These are phyloP conservation scores for Misgurnus mizolepis DNA, from an alignment of 2,113 vertebrate genomes.

Conservation along the genomic window DNA sequence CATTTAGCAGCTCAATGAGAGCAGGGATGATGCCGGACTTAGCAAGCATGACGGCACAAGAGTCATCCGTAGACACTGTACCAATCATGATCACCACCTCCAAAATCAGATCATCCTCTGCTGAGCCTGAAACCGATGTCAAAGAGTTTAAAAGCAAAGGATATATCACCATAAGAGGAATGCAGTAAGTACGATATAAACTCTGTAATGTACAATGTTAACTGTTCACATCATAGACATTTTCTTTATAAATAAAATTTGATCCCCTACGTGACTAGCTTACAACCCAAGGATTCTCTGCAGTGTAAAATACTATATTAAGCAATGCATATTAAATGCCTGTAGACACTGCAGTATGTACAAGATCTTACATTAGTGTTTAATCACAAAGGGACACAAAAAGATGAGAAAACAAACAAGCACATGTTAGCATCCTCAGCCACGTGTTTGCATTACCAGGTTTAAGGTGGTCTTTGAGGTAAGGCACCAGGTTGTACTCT, in stretches of 20 bases:
- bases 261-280: no score
- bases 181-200: no score
- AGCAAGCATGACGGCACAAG: conserved; percentile 92
- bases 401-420: background rate
- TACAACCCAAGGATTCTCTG: no score
- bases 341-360: background rate
- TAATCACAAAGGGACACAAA: background rate
- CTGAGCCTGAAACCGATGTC: conserved; percentile 76
- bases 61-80: conserved; percentile 95
- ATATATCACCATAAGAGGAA: no score
- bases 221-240: no score
- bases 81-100: conserved; percentile 99
- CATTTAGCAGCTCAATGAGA: conserved; percentile 93
- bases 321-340: no score
- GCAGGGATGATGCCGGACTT: conserved; percentile 96
- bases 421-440: background rate
- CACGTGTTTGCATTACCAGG: conserved; percentile 77
- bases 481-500: conserved; percentile 94
- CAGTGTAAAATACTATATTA: no score
- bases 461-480: conserved; percentile 92
- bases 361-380: background rate
- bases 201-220: no score
- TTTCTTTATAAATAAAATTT: background rate
- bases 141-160: background rate
- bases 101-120: conserved; percentile 94